Evolutionary conservation across 1,140 invertebrate species (phyloP).

Genomic region (Pemphigus obesinymphae): DNA sequence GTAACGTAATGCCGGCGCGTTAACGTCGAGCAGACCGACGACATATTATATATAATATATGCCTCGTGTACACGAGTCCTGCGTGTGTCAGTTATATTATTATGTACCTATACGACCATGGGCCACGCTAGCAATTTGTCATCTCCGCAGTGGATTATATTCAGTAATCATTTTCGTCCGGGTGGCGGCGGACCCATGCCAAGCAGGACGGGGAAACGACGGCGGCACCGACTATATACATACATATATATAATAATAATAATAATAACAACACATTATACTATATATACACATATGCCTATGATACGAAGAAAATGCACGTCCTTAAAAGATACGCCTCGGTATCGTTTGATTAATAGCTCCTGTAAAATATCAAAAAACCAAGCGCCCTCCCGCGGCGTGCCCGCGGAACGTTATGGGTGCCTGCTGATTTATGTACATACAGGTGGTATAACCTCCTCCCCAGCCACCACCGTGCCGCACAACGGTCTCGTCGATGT

Average conservation of each 20-base stretch:
- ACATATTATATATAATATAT: no score
- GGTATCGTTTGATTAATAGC: constrained; percentile 30
- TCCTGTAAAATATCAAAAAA: constrained; percentile 35
- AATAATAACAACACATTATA: no score
- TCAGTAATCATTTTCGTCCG: constrained; percentile 4
- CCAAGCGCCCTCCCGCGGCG: constrained; percentile 16
- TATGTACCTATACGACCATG: no score
- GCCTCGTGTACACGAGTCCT: no score
- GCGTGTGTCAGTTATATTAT: no score
- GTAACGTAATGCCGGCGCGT: not conserved
- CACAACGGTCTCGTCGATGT: not conserved
- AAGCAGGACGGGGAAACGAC: not conserved
- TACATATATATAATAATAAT: no score
- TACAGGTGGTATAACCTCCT: not conserved
- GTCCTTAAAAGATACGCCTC: constrained; percentile 26
- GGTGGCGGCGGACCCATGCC: no score
- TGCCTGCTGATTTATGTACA: constrained; percentile 19
- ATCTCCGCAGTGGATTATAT: not conserved
- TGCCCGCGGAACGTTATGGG: constrained; percentile 11
- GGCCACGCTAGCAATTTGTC: constrained; percentile 3
- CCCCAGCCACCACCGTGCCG: no score
- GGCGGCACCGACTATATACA: no score
- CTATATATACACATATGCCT: no score
- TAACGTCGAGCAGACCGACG: not conserved
- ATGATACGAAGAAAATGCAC: constrained; percentile 5